A percentile compares a stretch with the other conserved stretches of the same genome.
Conservation (phyloP, 2,797 vertebrate species). For the Parotocinclus haroldoi region DNA sequence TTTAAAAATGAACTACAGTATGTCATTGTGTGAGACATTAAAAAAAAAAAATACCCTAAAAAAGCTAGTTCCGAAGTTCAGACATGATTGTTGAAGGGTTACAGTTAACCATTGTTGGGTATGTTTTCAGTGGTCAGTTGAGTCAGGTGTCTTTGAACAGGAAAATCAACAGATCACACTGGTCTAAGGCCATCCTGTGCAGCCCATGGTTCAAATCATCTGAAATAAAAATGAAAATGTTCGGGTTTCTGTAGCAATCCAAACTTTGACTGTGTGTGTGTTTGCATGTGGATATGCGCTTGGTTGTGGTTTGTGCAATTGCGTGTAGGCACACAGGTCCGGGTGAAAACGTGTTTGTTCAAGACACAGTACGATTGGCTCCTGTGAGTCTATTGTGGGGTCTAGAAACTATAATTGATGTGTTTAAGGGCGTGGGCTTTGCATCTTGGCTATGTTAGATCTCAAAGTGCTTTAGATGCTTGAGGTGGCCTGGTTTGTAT, state of each 20-base stretch:
- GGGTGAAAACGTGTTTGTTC: slow-evolving; percentile 30
- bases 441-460: slow-evolving; percentile 2
- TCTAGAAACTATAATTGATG: slow-evolving; percentile 13
- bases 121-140: too few relatives aligned
- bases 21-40: too few relatives aligned
- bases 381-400: slow-evolving; percentile 39
- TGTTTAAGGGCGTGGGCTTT: slow-evolving; percentile 15
- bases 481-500: neutral
- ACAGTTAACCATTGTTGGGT: too few relatives aligned
- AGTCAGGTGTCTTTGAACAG: neutral
- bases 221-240: neutral
- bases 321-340: slow-evolving; percentile 25
- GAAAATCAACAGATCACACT: neutral
- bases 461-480: neutral
- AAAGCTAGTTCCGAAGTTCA: too few relatives aligned
- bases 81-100: too few relatives aligned
- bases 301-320: slow-evolving; percentile 3
- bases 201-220: neutral
- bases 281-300: slow-evolving; percentile 15
- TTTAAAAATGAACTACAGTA: too few relatives aligned
- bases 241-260: neutral
- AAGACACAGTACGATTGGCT: slow-evolving; percentile 33
- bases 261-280: neutral
- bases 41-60: too few relatives aligned
- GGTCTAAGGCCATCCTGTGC: neutral